These are phyloP conservation scores for Metopolophium dirhodum DNA, from an alignment of 1,140 invertebrate genomes.

Conservation along the genomic window DNA sequence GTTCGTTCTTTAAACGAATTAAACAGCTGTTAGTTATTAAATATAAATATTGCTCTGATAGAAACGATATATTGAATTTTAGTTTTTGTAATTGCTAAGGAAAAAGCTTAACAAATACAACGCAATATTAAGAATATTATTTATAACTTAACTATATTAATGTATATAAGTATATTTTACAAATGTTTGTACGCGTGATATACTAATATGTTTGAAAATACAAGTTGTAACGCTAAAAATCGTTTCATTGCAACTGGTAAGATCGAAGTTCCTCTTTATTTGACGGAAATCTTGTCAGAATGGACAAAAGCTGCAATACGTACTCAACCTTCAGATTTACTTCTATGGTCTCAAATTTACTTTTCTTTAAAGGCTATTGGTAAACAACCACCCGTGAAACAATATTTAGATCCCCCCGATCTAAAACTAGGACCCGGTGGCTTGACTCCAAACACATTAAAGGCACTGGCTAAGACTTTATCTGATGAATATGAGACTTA, in stretches of 20 bases:
- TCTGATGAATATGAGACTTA: not conserved
- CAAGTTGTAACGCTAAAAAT: not conserved
- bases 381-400: constrained; percentile 1
- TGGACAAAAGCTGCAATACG: constrained; percentile 38
- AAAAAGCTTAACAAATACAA: not conserved
- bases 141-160: not conserved
- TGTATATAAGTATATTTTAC: not conserved
- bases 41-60: not conserved
- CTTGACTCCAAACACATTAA: not conserved
- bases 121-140: not conserved
- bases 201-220: not conserved
- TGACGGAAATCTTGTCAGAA: not conserved
- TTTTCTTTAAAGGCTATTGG: not conserved
- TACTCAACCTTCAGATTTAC: not conserved
- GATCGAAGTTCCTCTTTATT: not conserved
- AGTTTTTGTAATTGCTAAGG: not conserved
- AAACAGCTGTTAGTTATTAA: not conserved
- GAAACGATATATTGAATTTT: not conserved
- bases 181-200: not conserved
- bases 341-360: constrained; percentile 4
- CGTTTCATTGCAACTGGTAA: not conserved
- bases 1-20: not conserved
- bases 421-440: not conserved
- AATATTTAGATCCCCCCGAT: not conserved
- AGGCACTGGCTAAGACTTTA: constrained; percentile 27